Conservation (phyloP, 2,797 vertebrate species). For the Schizothorax lantsangensis region DNA sequence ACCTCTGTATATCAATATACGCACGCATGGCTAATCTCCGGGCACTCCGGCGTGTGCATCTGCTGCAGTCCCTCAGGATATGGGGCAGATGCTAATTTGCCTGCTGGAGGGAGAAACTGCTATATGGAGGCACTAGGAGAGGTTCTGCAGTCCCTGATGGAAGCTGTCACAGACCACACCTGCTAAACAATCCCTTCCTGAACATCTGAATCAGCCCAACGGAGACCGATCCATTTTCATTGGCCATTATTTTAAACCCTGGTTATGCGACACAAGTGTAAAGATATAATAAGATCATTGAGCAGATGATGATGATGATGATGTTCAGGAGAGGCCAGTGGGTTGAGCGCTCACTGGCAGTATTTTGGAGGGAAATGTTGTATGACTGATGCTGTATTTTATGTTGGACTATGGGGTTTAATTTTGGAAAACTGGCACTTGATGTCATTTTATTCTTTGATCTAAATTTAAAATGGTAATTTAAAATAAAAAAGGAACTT, state of each 20-base stretch:
- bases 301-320: not conserved
- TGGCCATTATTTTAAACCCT: not conserved
- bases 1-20: constrained; percentile 43
- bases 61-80: constrained; percentile 44
- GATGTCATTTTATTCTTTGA: not conserved
- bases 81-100: constrained; percentile 49
- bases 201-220: constrained; percentile 24
- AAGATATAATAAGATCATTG: not conserved
- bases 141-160: constrained; percentile 41
- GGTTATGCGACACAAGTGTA: not conserved
- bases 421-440: not conserved
- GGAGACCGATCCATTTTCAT: not conserved
- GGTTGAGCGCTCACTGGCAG: not conserved
- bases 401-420: not conserved
- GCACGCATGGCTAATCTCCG: constrained; percentile 49
- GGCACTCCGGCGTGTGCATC: constrained; percentile 39
- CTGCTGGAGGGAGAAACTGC: constrained; percentile 46
- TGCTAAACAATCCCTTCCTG: constrained; percentile 19
- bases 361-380: not conserved
- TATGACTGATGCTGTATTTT: constrained; percentile 1
- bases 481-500: not conserved
- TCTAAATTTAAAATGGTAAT: not conserved
- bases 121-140: constrained; percentile 25
- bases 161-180: constrained; percentile 34
- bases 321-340: not conserved